A percentile compares a stretch with the other conserved stretches of the same genome.
Conservation (phyloP, 2,888 invertebrate species). For the Nymphalis urticae region DNA sequence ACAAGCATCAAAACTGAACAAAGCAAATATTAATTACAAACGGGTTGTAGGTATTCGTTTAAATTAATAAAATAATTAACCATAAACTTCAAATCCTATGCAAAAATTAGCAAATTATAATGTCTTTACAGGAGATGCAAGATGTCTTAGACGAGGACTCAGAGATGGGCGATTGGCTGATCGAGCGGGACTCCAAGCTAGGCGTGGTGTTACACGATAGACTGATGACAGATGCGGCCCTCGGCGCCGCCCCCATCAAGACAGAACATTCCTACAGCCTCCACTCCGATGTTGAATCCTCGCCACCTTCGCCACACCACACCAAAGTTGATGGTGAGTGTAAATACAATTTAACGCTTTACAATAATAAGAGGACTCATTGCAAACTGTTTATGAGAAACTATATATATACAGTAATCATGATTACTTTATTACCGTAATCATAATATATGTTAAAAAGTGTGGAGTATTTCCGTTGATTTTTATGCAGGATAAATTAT, state of each 20-base stretch:
- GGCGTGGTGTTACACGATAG: slow-evolving; percentile 93
- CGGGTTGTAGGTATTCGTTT: slow-evolving; percentile 1
- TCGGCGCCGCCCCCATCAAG: slow-evolving; percentile 91
- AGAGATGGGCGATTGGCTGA: slow-evolving; percentile 86
- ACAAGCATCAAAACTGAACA: background rate
- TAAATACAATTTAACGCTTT: no score
- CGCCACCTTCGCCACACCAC: slow-evolving; percentile 86
- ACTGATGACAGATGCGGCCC: slow-evolving; percentile 93
- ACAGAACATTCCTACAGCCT: slow-evolving; percentile 96
- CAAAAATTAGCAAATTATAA: background rate
- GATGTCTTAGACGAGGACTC: slow-evolving; percentile 85
- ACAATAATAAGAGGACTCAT: no score
- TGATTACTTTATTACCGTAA: no score
- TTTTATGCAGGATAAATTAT: no score
- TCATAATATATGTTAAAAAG: no score
- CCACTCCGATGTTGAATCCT: slow-evolving; percentile 86
- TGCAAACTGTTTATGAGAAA: no score
- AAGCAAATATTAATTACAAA: background rate
- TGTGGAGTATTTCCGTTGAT: no score
- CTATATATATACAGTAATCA: no score
- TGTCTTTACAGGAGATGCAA: slow-evolving; percentile 80
- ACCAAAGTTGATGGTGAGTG: slow-evolving; percentile 87
- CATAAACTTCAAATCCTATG: background rate
- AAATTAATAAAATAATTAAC: background rate
- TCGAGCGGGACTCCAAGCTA: slow-evolving; percentile 84